Evolutionary conservation across 37 sponge, comb jelly and placozoan genomes (phyloP).

Genomic region (Beroe forskalii): DNA sequence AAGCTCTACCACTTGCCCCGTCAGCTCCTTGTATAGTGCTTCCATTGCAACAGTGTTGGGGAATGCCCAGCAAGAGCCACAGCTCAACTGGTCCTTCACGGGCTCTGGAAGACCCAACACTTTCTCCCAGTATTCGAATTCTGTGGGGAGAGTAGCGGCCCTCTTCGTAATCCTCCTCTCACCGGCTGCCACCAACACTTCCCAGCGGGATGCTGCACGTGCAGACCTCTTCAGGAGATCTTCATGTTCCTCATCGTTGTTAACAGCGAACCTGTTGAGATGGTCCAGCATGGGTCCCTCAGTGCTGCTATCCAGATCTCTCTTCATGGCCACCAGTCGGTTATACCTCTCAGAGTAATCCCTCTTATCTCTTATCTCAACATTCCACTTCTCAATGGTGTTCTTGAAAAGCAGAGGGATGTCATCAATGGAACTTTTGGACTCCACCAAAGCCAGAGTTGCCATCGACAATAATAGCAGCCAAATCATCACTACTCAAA

Average conservation of each 20-base stretch:
- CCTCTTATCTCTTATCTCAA: not conserved
- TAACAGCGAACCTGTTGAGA: not conserved
- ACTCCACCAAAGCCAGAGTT: not conserved
- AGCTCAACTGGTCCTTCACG: not conserved
- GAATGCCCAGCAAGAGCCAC: not conserved
- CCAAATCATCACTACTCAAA: no score
- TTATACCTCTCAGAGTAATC: not conserved
- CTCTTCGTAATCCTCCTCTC: no score
- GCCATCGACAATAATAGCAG: not conserved
- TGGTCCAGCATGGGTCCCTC: not conserved
- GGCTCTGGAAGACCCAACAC: not conserved
- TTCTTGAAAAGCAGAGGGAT: not conserved
- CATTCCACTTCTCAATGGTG: not conserved
- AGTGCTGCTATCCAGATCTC: not conserved
- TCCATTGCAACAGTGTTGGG: not conserved
- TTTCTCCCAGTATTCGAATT: not conserved
- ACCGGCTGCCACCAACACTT: no score
- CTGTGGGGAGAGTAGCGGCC: not conserved
- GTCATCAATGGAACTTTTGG: not conserved
- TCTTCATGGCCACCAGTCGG: not conserved
- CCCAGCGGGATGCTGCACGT: not conserved
- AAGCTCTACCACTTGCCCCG: not conserved
- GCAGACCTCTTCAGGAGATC: not conserved
- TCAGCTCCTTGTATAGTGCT: not conserved
- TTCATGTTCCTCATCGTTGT: not conserved